These are phyloP conservation scores for Zaprionus ornatus DNA, from an alignment of 1,140 invertebrate species.

Conservation along the genomic window DNA sequence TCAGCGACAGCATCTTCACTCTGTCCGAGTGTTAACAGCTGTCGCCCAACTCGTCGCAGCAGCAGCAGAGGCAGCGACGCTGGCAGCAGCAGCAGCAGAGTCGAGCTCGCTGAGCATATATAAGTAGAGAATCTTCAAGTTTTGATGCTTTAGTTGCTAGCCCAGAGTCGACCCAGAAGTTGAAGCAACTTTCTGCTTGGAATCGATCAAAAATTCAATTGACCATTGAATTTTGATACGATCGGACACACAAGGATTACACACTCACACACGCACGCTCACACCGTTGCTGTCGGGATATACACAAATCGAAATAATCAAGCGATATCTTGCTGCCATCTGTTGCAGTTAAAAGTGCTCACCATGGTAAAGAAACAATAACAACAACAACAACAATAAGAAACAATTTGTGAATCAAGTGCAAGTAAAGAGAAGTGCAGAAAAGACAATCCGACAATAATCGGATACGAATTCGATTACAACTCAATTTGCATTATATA, in stretches of 20 bases:
- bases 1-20: constrained; percentile 55
- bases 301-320: constrained; percentile 26
- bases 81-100: constrained; percentile 42
- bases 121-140: constrained; percentile 83
- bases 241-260: constrained; percentile 73
- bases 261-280: constrained; percentile 43
- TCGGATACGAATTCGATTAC: constrained; percentile 18
- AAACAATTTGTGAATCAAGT: constrained; percentile 52
- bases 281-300: constrained; percentile 35
- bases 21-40: constrained; percentile 71
- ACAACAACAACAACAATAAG: constrained; percentile 35
- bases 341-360: constrained; percentile 73
- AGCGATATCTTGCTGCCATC: constrained; percentile 39
- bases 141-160: constrained; percentile 84
- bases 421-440: constrained; percentile 38
- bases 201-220: constrained; percentile 84
- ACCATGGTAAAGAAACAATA: constrained; percentile 68
- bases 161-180: constrained; percentile 83
- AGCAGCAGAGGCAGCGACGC: constrained; percentile 20
- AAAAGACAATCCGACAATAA: constrained; percentile 20
- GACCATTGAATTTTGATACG: constrained; percentile 83
- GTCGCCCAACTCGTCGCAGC: constrained; percentile 61
- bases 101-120: constrained; percentile 74
- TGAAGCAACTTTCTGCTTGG: constrained; percentile 77
- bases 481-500: constrained; percentile 17